Base-by-base conservation (phyloP, 1,140 invertebrate genomes). In the Parasteatoda tepidariorum region DNA sequence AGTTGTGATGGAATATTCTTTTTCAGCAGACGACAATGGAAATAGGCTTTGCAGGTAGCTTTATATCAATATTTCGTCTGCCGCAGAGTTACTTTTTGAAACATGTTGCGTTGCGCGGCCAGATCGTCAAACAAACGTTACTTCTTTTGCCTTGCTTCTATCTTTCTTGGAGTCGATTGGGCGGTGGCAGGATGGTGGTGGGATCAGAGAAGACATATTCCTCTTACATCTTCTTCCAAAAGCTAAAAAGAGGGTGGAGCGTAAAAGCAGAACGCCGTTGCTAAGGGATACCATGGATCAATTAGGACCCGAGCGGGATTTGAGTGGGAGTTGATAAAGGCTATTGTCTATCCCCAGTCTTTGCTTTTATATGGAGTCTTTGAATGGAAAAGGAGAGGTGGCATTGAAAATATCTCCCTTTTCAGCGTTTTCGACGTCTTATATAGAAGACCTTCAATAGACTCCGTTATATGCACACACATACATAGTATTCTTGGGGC, bases 321-420 rank as follows among this genome's bases (percentile, higher is more conserved):
- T 74, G 71, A 74, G 71, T 74, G 71, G 71, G 71, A 74, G 71
- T 74, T 74, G 71, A 74, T 74, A 74, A 74, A 74, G n/a, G 71
- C 54, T 34, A 74, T 74, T 74, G 71, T 74, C 71, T 74, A 57
- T 34, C 57, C 30, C 55, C 54, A 31, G 55, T 55, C 30, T 74
- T 71, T 33, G 54, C 55, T 57, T 74, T 74, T 59, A 59, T 34
- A 33, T 31, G 61, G 13, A 24, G 71, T 34, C 55, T 74, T 61
- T 74, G 71, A 74, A 74, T 74, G 71, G 71, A 28, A 74, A 33
- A 59, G 54, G 71, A 28, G 71, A 74, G n/a, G 34, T 30, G 48
- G 71, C 71, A 74, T 74, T 74, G 71, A 74, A 74, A 74, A 59
- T 74, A 13, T 74, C 71, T 71, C 71, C 71, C 71, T 74, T 74